These are phyloP conservation scores for Mormoops blainvillei DNA, from an alignment of 2,113 vertebrate species.

Conservation along the genomic window DNA sequence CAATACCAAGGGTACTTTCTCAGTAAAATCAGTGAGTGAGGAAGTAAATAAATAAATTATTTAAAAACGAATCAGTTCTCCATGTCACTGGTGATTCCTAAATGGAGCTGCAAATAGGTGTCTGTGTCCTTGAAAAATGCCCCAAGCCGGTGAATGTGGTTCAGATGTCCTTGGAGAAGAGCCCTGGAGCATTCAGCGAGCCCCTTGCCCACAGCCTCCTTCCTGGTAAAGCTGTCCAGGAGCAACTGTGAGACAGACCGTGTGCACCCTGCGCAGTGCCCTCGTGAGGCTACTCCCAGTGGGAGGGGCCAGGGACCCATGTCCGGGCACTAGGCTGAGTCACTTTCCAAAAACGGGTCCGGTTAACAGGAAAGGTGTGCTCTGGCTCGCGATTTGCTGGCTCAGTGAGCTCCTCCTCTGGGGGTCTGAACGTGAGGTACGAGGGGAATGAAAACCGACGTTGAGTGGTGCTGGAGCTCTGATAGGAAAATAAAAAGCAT, in stretches of 20 bases:
- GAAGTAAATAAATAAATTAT: not conserved
- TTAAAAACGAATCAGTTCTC: not conserved
- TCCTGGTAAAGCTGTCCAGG: not conserved
- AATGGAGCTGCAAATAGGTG: not conserved
- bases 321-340: too few relatives aligned
- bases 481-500: not conserved
- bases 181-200: not conserved
- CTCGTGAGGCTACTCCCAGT: not conserved
- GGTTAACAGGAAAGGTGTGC: not conserved
- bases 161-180: not conserved
- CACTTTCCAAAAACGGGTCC: not conserved
- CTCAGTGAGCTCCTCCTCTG: not conserved
- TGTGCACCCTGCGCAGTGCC: not conserved
- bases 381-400: not conserved
- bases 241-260: not conserved
- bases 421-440: not conserved
- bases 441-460: not conserved
- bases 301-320: rapidly evolving
- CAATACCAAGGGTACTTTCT: not conserved
- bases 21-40: not conserved
- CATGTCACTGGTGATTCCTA: not conserved
- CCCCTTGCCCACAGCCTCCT: rapidly evolving
- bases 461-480: not conserved
- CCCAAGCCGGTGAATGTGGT: not conserved
- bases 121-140: not conserved